A percentile compares a stretch with the other conserved stretches of the same genome.
phyloP scores from a whole-genome alignment of 2,113 vertebrate species.

The Aegypius monachus region DNA sequence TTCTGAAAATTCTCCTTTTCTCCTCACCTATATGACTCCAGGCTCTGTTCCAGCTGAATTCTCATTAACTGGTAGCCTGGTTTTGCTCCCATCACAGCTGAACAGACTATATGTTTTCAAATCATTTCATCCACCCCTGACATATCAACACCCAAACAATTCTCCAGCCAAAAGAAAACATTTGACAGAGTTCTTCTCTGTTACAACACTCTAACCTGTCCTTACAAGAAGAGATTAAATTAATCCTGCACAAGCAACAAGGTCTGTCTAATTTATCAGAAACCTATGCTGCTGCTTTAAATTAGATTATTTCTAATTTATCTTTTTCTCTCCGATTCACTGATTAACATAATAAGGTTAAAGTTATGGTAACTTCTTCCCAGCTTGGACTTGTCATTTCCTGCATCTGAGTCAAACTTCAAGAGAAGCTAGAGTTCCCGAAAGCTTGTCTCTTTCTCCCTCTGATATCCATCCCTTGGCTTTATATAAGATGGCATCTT shows the following conservation, averaged over 20 bases:
- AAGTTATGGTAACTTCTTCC: not conserved
- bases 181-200: not conserved
- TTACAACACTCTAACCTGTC: not conserved
- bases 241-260: not conserved
- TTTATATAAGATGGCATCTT: not conserved
- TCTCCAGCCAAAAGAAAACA: not conserved
- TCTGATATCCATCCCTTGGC: not conserved
- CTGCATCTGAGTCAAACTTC: not conserved
- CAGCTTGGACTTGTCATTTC: not conserved
- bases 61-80: not conserved
- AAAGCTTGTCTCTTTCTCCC: not conserved
- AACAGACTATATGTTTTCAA: not conserved
- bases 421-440: not conserved
- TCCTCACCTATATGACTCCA: not conserved
- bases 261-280: not conserved
- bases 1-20: not conserved
- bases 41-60: not conserved
- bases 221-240: not conserved
- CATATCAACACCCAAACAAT: slow-evolving; percentile 9
- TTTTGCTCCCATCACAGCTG: not conserved
- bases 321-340: not conserved
- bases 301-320: not conserved
- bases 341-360: not conserved
- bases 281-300: not conserved
- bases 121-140: not conserved